Percentiles rank a stretch among this genome's conserved stretches.
phyloP scores from a whole-genome alignment of 2,888 invertebrate species.

The Rhimphoctona megacephalus region DNA sequence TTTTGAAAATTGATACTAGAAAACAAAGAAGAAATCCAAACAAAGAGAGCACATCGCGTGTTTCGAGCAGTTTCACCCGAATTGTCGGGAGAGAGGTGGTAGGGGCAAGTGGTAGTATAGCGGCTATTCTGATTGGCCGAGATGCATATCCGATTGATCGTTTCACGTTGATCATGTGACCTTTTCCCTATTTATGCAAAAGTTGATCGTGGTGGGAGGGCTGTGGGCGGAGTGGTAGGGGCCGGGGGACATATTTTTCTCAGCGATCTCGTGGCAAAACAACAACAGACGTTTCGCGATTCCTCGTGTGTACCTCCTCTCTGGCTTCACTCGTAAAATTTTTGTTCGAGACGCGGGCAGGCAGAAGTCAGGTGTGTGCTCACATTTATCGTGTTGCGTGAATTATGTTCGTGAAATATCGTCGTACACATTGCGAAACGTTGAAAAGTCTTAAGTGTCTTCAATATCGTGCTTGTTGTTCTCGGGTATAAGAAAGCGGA shows the following conservation, averaged over 20 bases:
- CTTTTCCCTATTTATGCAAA: conserved; percentile 79
- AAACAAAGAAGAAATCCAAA: conserved; percentile 44
- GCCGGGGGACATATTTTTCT: conserved; percentile 74
- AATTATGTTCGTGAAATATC: conserved; percentile 32
- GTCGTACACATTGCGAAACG: conserved; percentile 16
- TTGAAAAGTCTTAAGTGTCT: conserved; percentile 18
- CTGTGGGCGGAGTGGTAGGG: not conserved
- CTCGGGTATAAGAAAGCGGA: conserved; percentile 17
- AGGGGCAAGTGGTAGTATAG: conserved; percentile 12
- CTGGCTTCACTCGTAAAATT: conserved; percentile 37
- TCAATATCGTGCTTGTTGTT: conserved; percentile 7
- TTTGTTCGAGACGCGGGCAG: conserved; percentile 19
- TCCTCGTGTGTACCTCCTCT: conserved; percentile 47
- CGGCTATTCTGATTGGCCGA: conserved; percentile 71
- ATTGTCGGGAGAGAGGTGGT: conserved; percentile 51
- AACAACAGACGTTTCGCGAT: conserved; percentile 77
- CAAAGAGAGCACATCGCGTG: conserved; percentile 42
- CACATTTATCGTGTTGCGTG: conserved; percentile 8
- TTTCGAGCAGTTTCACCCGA: conserved; percentile 36
- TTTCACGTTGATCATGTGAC: conserved; percentile 79
- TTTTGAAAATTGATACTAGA: conserved; percentile 19
- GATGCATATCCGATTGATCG: conserved; percentile 75
- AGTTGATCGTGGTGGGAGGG: conserved; percentile 61
- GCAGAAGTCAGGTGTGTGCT: conserved; percentile 38
- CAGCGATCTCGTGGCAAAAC: conserved; percentile 79